Conservation (phyloP, 1,140 invertebrate species). For the Eriocheir sinensis region DNA sequence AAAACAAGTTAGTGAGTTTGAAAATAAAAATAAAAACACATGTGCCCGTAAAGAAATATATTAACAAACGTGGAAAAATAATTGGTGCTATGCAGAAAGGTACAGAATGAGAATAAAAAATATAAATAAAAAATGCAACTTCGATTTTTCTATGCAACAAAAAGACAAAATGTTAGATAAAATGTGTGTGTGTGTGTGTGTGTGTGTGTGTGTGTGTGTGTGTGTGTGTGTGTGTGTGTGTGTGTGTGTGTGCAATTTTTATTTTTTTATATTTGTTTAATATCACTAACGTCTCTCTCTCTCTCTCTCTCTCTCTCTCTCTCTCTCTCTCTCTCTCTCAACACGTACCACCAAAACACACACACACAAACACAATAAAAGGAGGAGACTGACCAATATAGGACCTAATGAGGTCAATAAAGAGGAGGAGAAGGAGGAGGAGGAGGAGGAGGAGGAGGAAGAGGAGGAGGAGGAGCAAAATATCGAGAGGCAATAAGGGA, state of each 20-base stretch:
- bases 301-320: background rate
- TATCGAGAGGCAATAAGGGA: background rate
- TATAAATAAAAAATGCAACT: no score
- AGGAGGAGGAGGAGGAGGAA: background rate
- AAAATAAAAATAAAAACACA: no score
- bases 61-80: background rate
- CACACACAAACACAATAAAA: conserved; percentile 41
- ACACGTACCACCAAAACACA: background rate
- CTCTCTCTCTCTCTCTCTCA: background rate
- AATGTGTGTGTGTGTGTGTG: conserved; percentile 31
- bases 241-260: background rate
- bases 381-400: conserved; percentile 41
- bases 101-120: background rate
- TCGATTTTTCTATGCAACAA: background rate
- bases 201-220: conserved; percentile 15
- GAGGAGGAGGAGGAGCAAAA: background rate
- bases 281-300: background rate
- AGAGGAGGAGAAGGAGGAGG: background rate
- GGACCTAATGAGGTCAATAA: background rate
- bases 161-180: background rate
- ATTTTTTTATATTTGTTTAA: background rate
- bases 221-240: background rate
- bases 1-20: no score
- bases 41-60: background rate
- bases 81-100: background rate